Evolutionary conservation across 2,113 vertebrate genomes (phyloP).

Genomic region (Promerops cafer): DNA sequence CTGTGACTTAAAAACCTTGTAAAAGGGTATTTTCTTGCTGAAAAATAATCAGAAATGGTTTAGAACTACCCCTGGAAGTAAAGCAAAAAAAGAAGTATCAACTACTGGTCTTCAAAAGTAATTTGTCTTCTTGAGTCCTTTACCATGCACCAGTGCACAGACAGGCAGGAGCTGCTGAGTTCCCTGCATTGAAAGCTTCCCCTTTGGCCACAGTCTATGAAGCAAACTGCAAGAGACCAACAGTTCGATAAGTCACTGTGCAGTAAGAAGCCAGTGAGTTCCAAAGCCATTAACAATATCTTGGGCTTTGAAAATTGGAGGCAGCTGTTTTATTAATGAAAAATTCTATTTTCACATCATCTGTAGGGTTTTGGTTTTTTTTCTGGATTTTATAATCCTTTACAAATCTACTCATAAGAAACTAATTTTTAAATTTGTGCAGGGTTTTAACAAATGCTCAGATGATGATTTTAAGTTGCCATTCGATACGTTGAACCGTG

Average conservation of each 20-base stretch:
- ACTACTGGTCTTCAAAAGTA: neutral
- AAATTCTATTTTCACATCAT: neutral
- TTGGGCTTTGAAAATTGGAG: neutral
- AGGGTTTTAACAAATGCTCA: constrained; percentile 64
- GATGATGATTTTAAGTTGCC: constrained; percentile 62
- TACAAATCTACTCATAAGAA: neutral
- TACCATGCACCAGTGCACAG: neutral
- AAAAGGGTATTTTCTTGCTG: neutral
- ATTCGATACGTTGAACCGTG: constrained; percentile 11
- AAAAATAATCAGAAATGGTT: neutral
- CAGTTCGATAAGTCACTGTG: neutral
- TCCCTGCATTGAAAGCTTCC: neutral
- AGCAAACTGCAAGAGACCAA: neutral
- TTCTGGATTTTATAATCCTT: neutral
- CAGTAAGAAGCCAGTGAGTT: neutral
- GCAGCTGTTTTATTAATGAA: neutral
- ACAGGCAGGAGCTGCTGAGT: neutral
- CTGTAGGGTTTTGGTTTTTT: neutral
- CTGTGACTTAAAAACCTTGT: neutral
- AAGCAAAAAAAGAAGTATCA: neutral
- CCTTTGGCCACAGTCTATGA: neutral
- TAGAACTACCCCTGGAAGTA: neutral
- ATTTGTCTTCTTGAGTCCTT: neutral
- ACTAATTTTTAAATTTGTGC: neutral
- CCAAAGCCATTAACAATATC: neutral